These are phyloP conservation scores for Nebria ingens DNA, from an alignment of 1,140 invertebrate species.

Conservation along the genomic window DNA sequence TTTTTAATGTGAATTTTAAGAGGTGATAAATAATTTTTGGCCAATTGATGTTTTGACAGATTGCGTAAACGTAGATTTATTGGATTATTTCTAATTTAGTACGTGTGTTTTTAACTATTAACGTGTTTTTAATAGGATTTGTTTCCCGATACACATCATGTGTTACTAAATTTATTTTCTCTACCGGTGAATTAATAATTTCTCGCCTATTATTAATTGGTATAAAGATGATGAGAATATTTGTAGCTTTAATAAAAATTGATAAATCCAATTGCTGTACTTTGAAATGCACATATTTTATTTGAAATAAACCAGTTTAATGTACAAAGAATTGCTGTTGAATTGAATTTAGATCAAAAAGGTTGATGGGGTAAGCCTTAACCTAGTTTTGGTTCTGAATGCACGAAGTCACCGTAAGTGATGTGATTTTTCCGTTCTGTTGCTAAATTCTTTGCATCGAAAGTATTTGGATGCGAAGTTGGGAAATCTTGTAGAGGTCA, in stretches of 20 bases:
- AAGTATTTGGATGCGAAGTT: conserved; percentile 6
- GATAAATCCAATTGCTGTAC: not conserved
- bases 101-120: no score
- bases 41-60: no score
- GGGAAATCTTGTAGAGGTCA: conserved; percentile 8
- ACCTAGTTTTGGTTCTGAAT: not conserved
- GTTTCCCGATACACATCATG: no score
- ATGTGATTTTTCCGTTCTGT: conserved; percentile 1
- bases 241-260: not conserved
- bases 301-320: not conserved
- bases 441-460: not conserved
- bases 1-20: no score
- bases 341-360: not conserved
- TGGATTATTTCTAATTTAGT: no score
- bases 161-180: no score
- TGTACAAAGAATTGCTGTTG: not conserved
- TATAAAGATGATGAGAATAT: not conserved
- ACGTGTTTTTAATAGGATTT: no score
- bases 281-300: not conserved
- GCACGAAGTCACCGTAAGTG: not conserved
- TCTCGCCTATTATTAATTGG: not conserved
- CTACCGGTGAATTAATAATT: no score
- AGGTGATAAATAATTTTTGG: no score
- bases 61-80: no score
- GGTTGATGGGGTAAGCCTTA: not conserved